Evolutionary conservation across 2,888 invertebrate genomes (phyloP), one percentile per base, ranked within the genome.

Genomic region (Salticus scenicus): DNA sequence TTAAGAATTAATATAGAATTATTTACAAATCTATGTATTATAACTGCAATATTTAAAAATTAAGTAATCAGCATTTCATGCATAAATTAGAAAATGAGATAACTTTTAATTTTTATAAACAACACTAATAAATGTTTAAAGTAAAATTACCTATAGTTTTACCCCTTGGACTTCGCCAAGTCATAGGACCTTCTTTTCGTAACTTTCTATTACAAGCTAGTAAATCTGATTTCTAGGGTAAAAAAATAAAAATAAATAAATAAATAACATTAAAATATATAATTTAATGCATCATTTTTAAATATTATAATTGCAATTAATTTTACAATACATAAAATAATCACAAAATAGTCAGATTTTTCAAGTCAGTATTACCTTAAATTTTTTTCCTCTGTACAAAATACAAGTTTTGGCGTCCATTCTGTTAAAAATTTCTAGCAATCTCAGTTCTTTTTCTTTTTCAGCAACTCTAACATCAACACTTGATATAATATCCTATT

Each of bases 391-490:
- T 82, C 90, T 91, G 88, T 90, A 92, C 94, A 95, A 88, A 27
- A 95, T 94, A 0, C 96, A 95, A 0, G 98, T 97, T 91, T 98
- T 97, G 4, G 96, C 95, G 91, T 98, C 98, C 89, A 98, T 96
- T 88, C 95, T 93, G 90, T 96, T 95, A 92, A 97, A 98, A 89
- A 98, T 97, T 91, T 98, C 97, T 88, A 97, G 91, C 90, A 98
- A 96, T 17, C 97, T 93, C 91, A 96, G 96, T 89, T 96, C 95
- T 80, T 96, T 94, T 91, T 98, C 97, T 89, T 97, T 96, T 78
- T 97, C 96, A 0, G 97, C 98, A 33, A 98, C 98, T 90, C 97
- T 95, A 37, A 96, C 95, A 91, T 98, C 96, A 0, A 98, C 97
- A 91, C 96, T 96, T 0, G 96, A 95, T 88, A 98, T 92, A 88